Evolutionary conservation across 2,797 vertebrate species (phyloP).

Genomic region (Poecilia wingei): DNA sequence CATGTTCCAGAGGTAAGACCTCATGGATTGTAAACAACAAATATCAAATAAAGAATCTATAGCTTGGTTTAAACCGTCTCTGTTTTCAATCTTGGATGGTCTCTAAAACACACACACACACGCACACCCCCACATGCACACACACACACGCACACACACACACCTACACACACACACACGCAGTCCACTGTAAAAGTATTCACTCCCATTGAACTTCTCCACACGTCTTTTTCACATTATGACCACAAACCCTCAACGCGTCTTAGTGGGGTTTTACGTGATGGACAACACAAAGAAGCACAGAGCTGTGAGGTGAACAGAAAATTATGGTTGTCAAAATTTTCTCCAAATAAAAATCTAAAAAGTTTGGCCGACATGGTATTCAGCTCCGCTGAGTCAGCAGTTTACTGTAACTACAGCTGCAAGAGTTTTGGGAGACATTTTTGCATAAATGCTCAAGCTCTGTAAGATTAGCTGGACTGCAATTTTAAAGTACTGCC

Average conservation of each 20-base stretch:
- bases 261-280: neutral
- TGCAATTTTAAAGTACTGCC: neutral
- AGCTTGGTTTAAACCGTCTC: neutral
- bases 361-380: neutral
- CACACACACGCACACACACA: neutral
- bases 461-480: neutral
- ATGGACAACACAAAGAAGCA: neutral
- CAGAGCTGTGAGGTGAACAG: neutral
- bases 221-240: neutral
- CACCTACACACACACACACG: neutral
- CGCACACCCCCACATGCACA: neutral
- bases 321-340: neutral
- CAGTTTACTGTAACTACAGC: neutral
- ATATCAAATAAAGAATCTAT: neutral
- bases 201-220: neutral
- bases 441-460: neutral
- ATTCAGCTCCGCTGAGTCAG: neutral
- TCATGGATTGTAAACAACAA: neutral
- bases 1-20: conserved; percentile 10
- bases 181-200: neutral
- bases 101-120: neutral
- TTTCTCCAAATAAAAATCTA: neutral
- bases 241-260: neutral
- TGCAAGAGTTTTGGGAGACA: neutral
- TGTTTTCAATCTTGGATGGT: conserved; percentile 31